A percentile compares a stretch with the other conserved stretches of the same genome.
These are phyloP conservation scores for Mamestra configurata DNA, from an alignment of 1,140 invertebrate species.

Conservation along the genomic window DNA sequence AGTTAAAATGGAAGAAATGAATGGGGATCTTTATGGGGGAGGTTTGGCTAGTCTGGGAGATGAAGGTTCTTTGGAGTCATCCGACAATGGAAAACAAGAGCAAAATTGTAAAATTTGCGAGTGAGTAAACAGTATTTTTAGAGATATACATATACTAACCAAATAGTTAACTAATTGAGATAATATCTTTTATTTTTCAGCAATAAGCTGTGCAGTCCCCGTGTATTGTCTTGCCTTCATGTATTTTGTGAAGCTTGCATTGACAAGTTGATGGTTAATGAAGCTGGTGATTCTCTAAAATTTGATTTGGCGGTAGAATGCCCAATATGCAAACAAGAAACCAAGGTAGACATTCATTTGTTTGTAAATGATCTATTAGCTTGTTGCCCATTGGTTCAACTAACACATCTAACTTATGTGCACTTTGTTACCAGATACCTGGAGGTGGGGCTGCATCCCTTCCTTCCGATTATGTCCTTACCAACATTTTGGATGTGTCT, in stretches of 20 bases:
- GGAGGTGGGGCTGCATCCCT: slow-evolving; percentile 92
- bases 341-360: slow-evolving; percentile 88
- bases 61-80: slow-evolving; percentile 86
- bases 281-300: slow-evolving; percentile 90
- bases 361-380: not conserved
- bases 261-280: slow-evolving; percentile 93
- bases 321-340: slow-evolving; percentile 95
- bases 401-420: slow-evolving; percentile 35
- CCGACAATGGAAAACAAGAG: slow-evolving; percentile 85
- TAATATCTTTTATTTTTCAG: slow-evolving; percentile 70
- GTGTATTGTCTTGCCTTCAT: slow-evolving; percentile 96
- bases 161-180: no score
- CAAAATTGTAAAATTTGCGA: slow-evolving; percentile 88
- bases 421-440: slow-evolving; percentile 86
- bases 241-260: slow-evolving; percentile 97
- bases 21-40: slow-evolving; percentile 87
- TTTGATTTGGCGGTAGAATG: slow-evolving; percentile 90
- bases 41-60: slow-evolving; percentile 85
- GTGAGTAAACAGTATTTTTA: slow-evolving; percentile 70
- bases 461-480: slow-evolving; percentile 94
- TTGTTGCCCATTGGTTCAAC: slow-evolving; percentile 17
- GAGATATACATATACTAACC: not conserved
- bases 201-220: slow-evolving; percentile 92
- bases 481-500: slow-evolving; percentile 95
- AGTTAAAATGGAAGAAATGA: slow-evolving; percentile 87